Evolutionary conservation across 2,797 vertebrate species (phyloP).

Genomic region (Myotis myotis): DNA sequence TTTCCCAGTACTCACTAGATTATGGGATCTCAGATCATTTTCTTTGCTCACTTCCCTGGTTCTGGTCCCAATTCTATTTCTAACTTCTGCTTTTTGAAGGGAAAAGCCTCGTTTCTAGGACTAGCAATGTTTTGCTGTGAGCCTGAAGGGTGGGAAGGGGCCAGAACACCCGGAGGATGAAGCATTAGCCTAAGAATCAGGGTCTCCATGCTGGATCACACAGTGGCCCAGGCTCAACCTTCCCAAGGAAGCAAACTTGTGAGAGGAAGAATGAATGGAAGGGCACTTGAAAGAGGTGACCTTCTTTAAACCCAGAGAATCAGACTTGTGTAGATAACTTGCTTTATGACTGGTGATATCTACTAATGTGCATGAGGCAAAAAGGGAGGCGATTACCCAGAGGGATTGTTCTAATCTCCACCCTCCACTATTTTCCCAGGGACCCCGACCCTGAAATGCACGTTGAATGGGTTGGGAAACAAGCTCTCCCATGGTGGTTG

Average conservation of each 20-base stretch:
- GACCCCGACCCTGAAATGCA: not conserved
- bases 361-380: not conserved
- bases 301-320: not conserved
- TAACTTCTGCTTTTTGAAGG: not conserved
- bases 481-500: not conserved
- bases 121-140: not conserved
- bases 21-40: not conserved
- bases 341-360: accelerated
- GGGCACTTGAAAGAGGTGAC: not conserved
- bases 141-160: not conserved
- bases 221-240: not conserved
- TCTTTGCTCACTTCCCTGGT: constrained; percentile 13
- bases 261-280: not conserved
- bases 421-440: not conserved
- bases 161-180: not conserved
- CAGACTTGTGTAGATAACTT: no score
- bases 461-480: not conserved
- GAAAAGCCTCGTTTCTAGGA: not conserved
- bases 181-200: not conserved
- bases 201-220: not conserved
- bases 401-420: not conserved
- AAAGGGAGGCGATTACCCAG: not conserved
- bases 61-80: not conserved
- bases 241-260: not conserved
- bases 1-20: not conserved